Evolutionary conservation across 1,140 invertebrate genomes (phyloP).

Genomic region (Pseudomyrmex cubaensis): DNA sequence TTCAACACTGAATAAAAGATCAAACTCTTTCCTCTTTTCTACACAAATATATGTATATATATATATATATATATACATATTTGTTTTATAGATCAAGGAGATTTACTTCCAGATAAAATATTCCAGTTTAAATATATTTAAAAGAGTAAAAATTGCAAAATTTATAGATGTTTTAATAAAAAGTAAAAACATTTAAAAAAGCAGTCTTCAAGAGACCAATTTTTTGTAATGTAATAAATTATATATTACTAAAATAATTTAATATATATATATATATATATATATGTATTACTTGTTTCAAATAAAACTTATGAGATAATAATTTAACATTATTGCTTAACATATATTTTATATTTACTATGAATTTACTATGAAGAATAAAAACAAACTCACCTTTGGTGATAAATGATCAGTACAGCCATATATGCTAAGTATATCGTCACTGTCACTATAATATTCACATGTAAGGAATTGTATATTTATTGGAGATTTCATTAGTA

Average conservation of each 20-base stretch:
- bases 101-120: too few species aligned
- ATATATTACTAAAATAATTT: background rate
- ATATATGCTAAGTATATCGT: conserved; percentile 79
- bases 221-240: too few species aligned
- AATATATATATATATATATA: background rate
- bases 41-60: too few species aligned
- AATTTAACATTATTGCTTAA: background rate
- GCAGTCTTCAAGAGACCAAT: too few species aligned
- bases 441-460: conserved; percentile 39
- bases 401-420: conserved; percentile 62
- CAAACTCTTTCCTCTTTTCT: too few species aligned
- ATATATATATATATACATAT: too few species aligned
- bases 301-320: background rate
- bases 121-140: too few species aligned
- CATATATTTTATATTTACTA: conserved; percentile 4
- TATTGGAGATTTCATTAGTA: conserved; percentile 39
- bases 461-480: background rate
- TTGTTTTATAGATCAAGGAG: too few species aligned
- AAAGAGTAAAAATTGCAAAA: too few species aligned
- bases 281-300: background rate
- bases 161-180: too few species aligned
- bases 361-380: conserved; percentile 31
- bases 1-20: too few species aligned
- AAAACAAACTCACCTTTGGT: conserved; percentile 70
- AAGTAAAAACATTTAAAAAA: too few species aligned